Base-by-base conservation (phyloP, 2,888 invertebrate species). In the Hecatera dysodea region DNA sequence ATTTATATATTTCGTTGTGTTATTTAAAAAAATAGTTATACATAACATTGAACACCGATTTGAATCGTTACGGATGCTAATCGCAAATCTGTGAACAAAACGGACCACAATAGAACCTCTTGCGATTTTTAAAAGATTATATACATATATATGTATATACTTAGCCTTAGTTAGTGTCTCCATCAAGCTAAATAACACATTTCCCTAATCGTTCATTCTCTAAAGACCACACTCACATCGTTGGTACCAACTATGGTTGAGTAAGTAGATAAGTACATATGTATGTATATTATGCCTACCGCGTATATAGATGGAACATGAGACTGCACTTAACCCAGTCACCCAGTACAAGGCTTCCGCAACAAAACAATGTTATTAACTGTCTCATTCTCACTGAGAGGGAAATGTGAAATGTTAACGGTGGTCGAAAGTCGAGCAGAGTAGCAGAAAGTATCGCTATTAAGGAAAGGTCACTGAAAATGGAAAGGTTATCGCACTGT, bases 271-370 rank as follows among this genome's bases (percentile, higher is more conserved):
- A n/a, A n/a, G 5, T 42, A 12, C 7, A 15, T 24, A 74, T 11
- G 12, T 9, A 19, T 33, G 33, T 33, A 29, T 6, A 2, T 29
- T 33, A 19, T 39, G 4, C 19, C 9, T n/a, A n/a, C 5, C 8
- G 22, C 8, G 36, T 52, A 60, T 55, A 7, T 42, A 72, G 64
- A 29, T n/a, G 29, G 55, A 67, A 81, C 81, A 82, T 8, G 69
- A 57, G 36, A 77, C 36, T 56, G 71, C 80, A 82, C 81, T 82
- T 80, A 82, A 67, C 68, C 68, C 60, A 63, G 65, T 79, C 64
- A 57, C 53, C 50, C 39, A 55, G 50, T 29, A 53, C 53, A 56
- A 52, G 11, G 55, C 60, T 60, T 65, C 72, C 27, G 57, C 55
- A 55, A 63, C 68, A 61, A 72, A 59, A 65, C 57, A 74, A 56